phyloP scores from a whole-genome alignment of 2,888 invertebrate genomes.

The Megaustenia siamemsis region DNA sequence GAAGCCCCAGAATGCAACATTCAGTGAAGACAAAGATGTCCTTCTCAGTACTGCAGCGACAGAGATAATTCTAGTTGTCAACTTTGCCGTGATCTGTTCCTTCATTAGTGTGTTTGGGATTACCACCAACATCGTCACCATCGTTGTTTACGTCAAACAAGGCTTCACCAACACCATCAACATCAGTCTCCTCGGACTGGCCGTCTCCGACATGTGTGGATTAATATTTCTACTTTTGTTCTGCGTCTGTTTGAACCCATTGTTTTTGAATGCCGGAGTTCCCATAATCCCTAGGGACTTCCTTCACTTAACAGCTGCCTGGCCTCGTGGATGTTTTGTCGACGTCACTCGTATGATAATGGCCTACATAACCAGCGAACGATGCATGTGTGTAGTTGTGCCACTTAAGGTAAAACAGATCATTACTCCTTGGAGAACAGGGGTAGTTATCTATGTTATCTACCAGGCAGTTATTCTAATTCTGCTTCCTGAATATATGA shows the following conservation, averaged over 20 bases:
- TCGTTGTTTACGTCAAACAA: not conserved
- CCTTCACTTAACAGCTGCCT: not conserved
- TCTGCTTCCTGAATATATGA: not conserved
- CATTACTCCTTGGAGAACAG: not conserved
- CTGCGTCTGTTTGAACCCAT: not conserved
- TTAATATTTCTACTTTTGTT: not conserved
- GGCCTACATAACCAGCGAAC: not conserved
- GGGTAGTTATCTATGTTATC: not conserved
- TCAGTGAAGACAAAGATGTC: too few species aligned
- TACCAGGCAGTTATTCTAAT: not conserved
- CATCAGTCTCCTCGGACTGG: constrained; percentile 3
- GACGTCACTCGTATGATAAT: constrained; percentile 2
- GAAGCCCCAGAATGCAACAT: too few species aligned
- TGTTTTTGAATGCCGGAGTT: not conserved
- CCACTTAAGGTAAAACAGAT: not conserved
- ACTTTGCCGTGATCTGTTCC: not conserved
- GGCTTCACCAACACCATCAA: constrained; percentile 5
- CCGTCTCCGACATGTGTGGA: not conserved
- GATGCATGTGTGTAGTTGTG: not conserved
- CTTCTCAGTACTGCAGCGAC: too few species aligned
- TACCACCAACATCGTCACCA: not conserved
- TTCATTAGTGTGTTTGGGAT: not conserved
- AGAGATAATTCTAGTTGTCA: too few species aligned
- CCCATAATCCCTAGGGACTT: not conserved
- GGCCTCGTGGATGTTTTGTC: not conserved